Percentiles rank a stretch among this genome's conserved stretches.
These are phyloP conservation scores for Aurelia aurita complex sp. Pacific DNA, from an alignment of 30 jellyfish, hydroid and myxozoan genomes.

Conservation along the genomic window DNA sequence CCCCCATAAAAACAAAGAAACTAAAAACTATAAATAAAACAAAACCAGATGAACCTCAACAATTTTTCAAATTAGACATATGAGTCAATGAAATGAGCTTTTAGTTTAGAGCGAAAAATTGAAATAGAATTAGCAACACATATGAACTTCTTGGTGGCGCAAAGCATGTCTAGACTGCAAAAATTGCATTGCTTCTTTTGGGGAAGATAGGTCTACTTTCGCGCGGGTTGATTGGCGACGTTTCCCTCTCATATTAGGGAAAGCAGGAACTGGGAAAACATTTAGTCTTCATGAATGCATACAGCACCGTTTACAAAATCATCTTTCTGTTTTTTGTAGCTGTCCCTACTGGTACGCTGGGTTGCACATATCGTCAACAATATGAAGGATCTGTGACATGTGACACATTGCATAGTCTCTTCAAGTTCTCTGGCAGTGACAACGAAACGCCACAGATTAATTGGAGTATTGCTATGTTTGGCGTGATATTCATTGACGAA, in stretches of 20 bases:
- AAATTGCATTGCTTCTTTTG: neutral
- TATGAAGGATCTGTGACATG: neutral
- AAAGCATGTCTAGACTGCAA: neutral
- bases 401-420: conserved; percentile 41
- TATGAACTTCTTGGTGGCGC: too few species aligned
- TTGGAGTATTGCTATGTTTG: conserved; percentile 14
- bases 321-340: conserved; percentile 20
- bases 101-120: too few species aligned
- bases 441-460: neutral
- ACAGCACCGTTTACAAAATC: neutral
- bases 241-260: conserved; percentile 10
- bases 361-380: neutral
- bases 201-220: neutral
- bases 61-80: too few species aligned
- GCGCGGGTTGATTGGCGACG: conserved; percentile 22
- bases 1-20: too few species aligned
- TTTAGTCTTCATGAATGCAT: neutral
- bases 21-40: too few species aligned
- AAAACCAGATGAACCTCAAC: too few species aligned
- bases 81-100: too few species aligned
- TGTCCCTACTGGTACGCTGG: conserved; percentile 43
- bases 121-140: too few species aligned
- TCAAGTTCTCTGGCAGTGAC: neutral
- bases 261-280: conserved; percentile 34
- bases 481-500: conserved; percentile 38